These are phyloP conservation scores for Griposia aprilina DNA, from an alignment of 2,888 invertebrate species.

Conservation along the genomic window DNA sequence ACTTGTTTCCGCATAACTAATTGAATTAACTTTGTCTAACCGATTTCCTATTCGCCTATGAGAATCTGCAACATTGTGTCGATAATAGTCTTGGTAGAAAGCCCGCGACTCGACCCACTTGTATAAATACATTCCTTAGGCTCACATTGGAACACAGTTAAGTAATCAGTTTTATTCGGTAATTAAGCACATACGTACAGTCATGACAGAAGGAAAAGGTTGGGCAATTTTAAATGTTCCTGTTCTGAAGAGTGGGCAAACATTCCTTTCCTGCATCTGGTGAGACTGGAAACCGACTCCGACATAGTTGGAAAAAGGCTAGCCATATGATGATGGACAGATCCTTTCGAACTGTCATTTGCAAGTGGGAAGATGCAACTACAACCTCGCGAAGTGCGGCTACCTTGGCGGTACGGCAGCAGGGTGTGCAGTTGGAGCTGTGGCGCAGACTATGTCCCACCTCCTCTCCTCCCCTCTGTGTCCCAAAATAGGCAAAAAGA, in stretches of 20 bases:
- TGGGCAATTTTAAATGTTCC: background rate
- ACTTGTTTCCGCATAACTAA: conserved; percentile 22
- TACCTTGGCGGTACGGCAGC: background rate
- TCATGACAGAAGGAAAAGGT: background rate
- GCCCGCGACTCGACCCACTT: conserved; percentile 48
- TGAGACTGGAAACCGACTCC: background rate
- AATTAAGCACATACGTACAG: conserved; percentile 34
- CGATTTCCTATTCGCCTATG: conserved; percentile 32
- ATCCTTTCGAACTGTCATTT: background rate
- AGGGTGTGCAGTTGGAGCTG: background rate
- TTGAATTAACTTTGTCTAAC: conserved; percentile 29
- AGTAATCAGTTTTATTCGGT: conserved; percentile 50
- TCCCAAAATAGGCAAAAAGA: background rate
- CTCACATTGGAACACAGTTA: conserved; percentile 42
- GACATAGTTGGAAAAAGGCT: too few species aligned
- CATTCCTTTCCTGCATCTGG: background rate
- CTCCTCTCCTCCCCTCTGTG: background rate
- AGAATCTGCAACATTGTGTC: conserved; percentile 23
- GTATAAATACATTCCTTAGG: conserved; percentile 58
- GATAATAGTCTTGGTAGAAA: conserved; percentile 41
- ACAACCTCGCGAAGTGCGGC: background rate
- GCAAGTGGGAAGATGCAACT: background rate
- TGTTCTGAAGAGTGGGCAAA: background rate
- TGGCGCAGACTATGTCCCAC: background rate
- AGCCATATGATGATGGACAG: background rate